phyloP scores from a whole-genome alignment of 2,113 vertebrate species.

The Catagonus wagneri region DNA sequence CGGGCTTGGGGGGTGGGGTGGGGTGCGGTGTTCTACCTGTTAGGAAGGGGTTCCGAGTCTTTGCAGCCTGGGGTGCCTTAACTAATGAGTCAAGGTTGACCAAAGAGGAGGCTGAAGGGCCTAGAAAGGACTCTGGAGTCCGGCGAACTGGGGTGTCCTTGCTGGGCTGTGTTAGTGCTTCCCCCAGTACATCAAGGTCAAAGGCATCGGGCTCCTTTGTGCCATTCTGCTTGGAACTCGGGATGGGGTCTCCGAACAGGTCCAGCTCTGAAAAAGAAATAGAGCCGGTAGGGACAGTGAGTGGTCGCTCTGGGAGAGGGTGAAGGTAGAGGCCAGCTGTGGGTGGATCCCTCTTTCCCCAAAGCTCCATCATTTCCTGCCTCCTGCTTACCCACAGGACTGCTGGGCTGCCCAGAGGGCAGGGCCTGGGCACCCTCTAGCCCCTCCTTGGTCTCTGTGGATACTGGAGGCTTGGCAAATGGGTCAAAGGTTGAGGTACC shows the following conservation, averaged over 20 bases:
- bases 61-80: constrained; percentile 84
- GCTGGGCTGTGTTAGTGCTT: constrained; percentile 86
- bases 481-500: constrained; percentile 87
- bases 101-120: constrained; percentile 92
- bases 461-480: constrained; percentile 87
- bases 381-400: constrained; percentile 91
- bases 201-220: constrained; percentile 89
- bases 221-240: constrained; percentile 89
- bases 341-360: too few relatives aligned
- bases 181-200: constrained; percentile 89
- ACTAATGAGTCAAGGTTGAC: constrained; percentile 95
- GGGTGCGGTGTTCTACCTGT: constrained; percentile 88
- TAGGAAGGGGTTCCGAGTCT: constrained; percentile 94
- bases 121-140: constrained; percentile 95
- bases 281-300: background rate
- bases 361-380: background rate
- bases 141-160: constrained; percentile 87
- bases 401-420: constrained; percentile 84
- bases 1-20: too few relatives aligned
- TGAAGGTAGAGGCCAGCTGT: background rate
- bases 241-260: constrained; percentile 92
- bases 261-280: constrained; percentile 89
- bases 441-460: constrained; percentile 77
- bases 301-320: background rate
- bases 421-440: constrained; percentile 76